Percentiles rank a stretch among this genome's conserved stretches.
These are phyloP conservation scores for Coelopa frigida DNA, from an alignment of 1,140 invertebrate species.

Conservation along the genomic window DNA sequence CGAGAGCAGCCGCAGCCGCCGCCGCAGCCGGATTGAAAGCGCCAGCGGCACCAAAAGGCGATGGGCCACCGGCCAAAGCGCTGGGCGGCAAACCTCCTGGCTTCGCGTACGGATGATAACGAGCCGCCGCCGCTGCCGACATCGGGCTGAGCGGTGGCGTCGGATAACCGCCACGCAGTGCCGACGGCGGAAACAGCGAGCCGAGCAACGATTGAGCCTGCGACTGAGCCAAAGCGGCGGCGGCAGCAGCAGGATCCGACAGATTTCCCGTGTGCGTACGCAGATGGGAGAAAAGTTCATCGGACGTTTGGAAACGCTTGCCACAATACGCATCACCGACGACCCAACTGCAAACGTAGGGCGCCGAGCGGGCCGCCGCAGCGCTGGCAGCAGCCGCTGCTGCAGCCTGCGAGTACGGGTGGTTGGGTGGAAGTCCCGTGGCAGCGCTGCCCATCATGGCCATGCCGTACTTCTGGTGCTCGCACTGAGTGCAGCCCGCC, in stretches of 20 bases:
- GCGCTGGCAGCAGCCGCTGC: slow-evolving; percentile 55
- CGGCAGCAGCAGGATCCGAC: slow-evolving; percentile 52
- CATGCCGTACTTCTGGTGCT: slow-evolving; percentile 85
- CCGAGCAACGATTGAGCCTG: slow-evolving; percentile 52
- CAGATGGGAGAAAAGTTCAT: slow-evolving; percentile 90
- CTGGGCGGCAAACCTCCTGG: slow-evolving; percentile 46
- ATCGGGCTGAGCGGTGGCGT: slow-evolving; percentile 80
- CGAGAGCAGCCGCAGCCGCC: slow-evolving; percentile 51
- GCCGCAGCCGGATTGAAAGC: slow-evolving; percentile 58
- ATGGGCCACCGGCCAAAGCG: slow-evolving; percentile 48
- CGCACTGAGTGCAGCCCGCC: slow-evolving; percentile 90
- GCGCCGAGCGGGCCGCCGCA: slow-evolving; percentile 57
- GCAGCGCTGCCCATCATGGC: slow-evolving; percentile 60
- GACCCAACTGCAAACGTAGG: slow-evolving; percentile 93
- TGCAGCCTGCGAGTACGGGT: slow-evolving; percentile 49
- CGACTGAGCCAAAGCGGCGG: slow-evolving; percentile 51
- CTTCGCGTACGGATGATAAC: slow-evolving; percentile 88
- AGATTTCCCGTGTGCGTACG: slow-evolving; percentile 79
- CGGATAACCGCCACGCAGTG: slow-evolving; percentile 72
- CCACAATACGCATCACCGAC: slow-evolving; percentile 87
- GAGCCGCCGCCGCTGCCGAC: slow-evolving; percentile 50
- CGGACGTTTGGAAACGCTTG: slow-evolving; percentile 85
- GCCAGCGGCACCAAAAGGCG: slow-evolving; percentile 60
- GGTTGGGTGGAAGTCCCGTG: slow-evolving; percentile 50
- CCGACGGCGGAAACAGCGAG: slow-evolving; percentile 58